A percentile compares a stretch with the other conserved stretches of the same genome.
These are phyloP conservation scores for Eulemur albifrons DNA, from an alignment of 2,797 vertebrate species.

Conservation along the genomic window DNA sequence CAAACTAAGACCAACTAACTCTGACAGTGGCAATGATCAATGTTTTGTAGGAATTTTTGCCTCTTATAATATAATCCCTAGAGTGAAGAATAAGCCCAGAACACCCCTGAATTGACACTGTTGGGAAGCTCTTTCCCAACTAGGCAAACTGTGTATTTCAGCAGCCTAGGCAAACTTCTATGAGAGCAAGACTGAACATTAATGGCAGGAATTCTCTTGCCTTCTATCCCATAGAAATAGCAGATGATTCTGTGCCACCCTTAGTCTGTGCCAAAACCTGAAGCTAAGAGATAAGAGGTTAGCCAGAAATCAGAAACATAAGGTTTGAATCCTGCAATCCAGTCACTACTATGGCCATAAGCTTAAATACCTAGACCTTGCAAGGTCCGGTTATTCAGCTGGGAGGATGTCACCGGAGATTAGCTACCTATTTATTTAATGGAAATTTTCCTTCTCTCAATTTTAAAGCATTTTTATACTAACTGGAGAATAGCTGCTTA, in stretches of 20 bases:
- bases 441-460: neutral
- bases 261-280: constrained; percentile 48
- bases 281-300: constrained; percentile 56
- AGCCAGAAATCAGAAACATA: constrained; percentile 33
- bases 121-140: neutral
- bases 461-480: neutral
- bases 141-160: constrained; percentile 22
- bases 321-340: neutral
- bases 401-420: neutral
- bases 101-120: neutral
- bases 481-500: neutral
- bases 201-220: constrained; percentile 34
- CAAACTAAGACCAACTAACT: neutral
- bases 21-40: neutral
- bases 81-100: constrained; percentile 16
- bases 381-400: neutral
- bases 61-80: neutral
- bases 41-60: neutral
- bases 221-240: constrained; percentile 21
- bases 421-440: neutral
- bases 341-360: neutral
- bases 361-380: neutral
- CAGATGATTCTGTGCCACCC: constrained; percentile 42
- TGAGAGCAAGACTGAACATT: neutral
- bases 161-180: neutral